Conservation (phyloP, 2,888 invertebrate species). For the Odontocolon sp. region DNA sequence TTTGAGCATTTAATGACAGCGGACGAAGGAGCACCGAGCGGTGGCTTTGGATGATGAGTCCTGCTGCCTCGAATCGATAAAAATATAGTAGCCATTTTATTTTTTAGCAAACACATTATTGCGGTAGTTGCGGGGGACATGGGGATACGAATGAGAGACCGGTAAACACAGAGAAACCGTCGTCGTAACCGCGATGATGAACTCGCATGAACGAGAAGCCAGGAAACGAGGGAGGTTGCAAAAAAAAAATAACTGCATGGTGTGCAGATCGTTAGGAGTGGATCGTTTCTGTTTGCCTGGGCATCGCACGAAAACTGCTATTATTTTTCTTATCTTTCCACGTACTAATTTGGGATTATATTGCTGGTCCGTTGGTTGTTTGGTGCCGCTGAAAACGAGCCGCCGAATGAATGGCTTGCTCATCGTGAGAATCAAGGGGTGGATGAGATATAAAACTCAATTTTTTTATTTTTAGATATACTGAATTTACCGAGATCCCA, state of each 20-base stretch:
- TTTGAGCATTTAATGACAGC: slow-evolving; percentile 53
- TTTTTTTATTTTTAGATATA: background rate
- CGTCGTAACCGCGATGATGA: slow-evolving; percentile 17
- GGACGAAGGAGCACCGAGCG: slow-evolving; percentile 15
- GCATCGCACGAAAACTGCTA: slow-evolving; percentile 22
- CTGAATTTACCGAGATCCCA: background rate
- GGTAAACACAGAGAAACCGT: slow-evolving; percentile 18
- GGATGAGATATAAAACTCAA: slow-evolving; percentile 1
- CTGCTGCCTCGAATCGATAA: slow-evolving; percentile 46
- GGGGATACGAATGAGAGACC: slow-evolving; percentile 18
- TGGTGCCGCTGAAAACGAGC: slow-evolving; percentile 8
- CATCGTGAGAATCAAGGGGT: background rate
- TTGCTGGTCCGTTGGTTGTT: background rate
- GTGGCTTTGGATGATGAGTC: slow-evolving; percentile 17
- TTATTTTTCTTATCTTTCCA: slow-evolving; percentile 39
- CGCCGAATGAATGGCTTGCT: slow-evolving; percentile 3
- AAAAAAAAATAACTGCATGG: slow-evolving; percentile 34
- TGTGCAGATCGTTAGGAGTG: slow-evolving; percentile 41
- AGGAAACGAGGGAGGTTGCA: slow-evolving; percentile 31
- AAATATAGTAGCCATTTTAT: slow-evolving; percentile 46
- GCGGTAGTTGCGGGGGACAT: slow-evolving; percentile 41
- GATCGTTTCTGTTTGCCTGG: background rate
- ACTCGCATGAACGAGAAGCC: slow-evolving; percentile 8
- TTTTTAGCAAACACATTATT: slow-evolving; percentile 40
- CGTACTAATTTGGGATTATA: slow-evolving; percentile 43